Conservation (phyloP, 2,113 vertebrate genomes). For the Cromileptes altivelis region DNA sequence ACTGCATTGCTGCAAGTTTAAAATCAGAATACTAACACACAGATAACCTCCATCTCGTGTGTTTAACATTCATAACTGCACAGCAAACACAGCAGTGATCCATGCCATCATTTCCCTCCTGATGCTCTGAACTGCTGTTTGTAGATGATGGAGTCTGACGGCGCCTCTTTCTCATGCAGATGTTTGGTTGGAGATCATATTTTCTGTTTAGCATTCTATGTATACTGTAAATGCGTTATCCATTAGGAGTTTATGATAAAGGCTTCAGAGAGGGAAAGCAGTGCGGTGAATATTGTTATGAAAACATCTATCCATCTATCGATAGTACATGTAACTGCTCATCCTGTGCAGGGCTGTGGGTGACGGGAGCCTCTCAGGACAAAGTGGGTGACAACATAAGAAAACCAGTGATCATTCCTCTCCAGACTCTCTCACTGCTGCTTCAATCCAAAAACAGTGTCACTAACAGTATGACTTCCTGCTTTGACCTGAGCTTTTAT, state of each 20-base stretch:
- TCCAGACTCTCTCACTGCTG: too few relatives aligned
- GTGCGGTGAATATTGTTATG: neutral
- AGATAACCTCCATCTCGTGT: slow-evolving; percentile 18
- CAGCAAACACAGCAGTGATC: neutral
- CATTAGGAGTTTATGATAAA: neutral
- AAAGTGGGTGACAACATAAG: too few relatives aligned
- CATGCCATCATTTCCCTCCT: neutral
- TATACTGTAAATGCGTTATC: neutral
- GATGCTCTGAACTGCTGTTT: neutral
- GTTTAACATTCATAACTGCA: slow-evolving; percentile 35
- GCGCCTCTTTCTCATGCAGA: slow-evolving; percentile 18
- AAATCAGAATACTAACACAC: neutral
- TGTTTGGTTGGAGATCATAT: neutral
- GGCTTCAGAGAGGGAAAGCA: neutral
- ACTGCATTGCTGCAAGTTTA: neutral
- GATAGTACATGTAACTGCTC: neutral
- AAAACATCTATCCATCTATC: neutral
- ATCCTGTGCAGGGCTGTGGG: neutral
- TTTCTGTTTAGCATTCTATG: too few relatives aligned
- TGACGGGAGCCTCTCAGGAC: neutral
- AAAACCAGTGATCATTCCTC: too few relatives aligned
- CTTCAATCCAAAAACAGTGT: too few relatives aligned
- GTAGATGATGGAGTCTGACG: neutral
- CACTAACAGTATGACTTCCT: too few relatives aligned
- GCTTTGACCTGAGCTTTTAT: too few relatives aligned